Conservation (phyloP, 2,888 invertebrate species). For the Andrena minutula region DNA sequence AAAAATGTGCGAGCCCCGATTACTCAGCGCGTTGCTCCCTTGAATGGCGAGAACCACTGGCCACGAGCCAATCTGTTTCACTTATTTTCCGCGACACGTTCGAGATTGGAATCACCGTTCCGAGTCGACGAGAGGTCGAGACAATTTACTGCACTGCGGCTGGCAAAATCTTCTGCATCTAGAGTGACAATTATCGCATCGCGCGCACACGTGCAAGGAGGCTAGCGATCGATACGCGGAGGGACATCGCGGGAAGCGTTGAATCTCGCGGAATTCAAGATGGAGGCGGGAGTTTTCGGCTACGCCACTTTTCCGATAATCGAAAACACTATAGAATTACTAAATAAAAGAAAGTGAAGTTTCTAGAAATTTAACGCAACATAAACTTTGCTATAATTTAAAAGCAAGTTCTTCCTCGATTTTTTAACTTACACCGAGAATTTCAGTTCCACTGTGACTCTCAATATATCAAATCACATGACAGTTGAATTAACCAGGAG, state of each 20-base stretch:
- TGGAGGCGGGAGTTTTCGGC: not conserved
- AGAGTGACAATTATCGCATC: conserved; percentile 55
- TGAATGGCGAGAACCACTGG: conserved; percentile 44
- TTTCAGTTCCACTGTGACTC: too few relatives aligned
- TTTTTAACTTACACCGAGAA: too few relatives aligned
- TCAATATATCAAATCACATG: too few relatives aligned
- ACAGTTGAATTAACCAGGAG: too few relatives aligned
- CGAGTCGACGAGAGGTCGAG: conserved; percentile 58
- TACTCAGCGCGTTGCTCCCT: not conserved
- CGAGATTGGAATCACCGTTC: conserved; percentile 55
- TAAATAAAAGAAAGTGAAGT: too few relatives aligned
- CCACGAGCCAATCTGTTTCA: conserved; percentile 52
- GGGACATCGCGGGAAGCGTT: not conserved
- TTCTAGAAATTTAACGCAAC: too few relatives aligned
- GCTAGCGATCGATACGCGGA: conserved; percentile 43
- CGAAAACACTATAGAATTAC: not conserved
- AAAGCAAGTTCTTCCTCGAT: too few relatives aligned
- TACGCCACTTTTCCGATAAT: not conserved
- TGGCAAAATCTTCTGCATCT: conserved; percentile 53
- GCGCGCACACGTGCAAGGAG: conserved; percentile 36
- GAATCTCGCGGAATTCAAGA: conserved; percentile 19
- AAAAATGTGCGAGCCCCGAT: not conserved
- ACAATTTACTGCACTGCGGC: conserved; percentile 62
- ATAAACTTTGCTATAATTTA: too few relatives aligned
- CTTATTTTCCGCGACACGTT: conserved; percentile 61